Base-by-base conservation (phyloP, 23 tunicate species). In the Ciona savignyi region DNA sequence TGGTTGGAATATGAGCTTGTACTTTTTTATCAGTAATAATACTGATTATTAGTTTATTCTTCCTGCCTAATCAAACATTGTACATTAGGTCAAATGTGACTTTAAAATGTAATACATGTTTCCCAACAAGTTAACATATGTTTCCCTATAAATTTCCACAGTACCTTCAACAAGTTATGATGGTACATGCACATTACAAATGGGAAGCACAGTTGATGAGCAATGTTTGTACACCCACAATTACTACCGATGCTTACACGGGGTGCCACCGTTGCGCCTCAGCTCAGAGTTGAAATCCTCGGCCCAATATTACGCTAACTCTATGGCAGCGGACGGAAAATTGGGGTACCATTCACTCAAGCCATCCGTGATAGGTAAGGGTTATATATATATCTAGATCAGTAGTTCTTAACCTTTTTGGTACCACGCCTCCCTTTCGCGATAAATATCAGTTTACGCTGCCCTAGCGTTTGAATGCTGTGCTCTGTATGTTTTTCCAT, bases 171-270 rank as follows among this genome's bases (percentile, higher is more conserved):
- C 15, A 6, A 42, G 15, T 42, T 9, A 9, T 42, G 56, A 42
- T 9, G 56, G 56, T 42, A 15, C 15, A 6, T 42, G 56, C 15
- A 15, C 15, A 6, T 15, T 15, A 42, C 56, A 42, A 42, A 6
- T 6, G 9, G 56, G 56, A 9, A 42, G 15, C 56, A 63, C 67
- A 9, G 28, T 63, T 23, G 24, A 63, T 4, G 33, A 72, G 2
- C 76, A 48, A 23, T 72, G 76, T 51, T 49, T 72, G 31, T 24
- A 72, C 76, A 51, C 76, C 1, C 76, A 72, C 25, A 72, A 72
- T 30, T 72, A 72, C 32, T 72, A 42, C 63, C 31, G 76, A 11
- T 72, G 76, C 32, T 32, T 72, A 23, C 76, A 72, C 32, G 76
- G 76, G 21, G 76, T 49, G 6, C 64, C 49, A 51, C 76, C 76